phyloP scores from a whole-genome alignment of 2,113 vertebrate species.

The Rafetus swinhoei region DNA sequence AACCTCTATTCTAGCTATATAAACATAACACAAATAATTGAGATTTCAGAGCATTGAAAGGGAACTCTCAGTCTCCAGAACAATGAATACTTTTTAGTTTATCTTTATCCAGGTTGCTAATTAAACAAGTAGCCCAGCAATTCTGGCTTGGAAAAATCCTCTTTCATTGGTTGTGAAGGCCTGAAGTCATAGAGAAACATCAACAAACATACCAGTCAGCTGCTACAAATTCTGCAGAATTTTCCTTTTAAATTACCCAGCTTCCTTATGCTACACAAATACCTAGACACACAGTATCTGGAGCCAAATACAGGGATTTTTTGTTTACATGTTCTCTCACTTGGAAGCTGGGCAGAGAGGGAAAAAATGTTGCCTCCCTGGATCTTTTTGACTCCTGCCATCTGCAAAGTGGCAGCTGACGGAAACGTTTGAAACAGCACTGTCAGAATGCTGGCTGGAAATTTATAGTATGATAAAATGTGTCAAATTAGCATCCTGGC shows the following conservation, averaged over 20 bases:
- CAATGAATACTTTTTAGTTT: neutral
- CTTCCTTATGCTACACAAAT: neutral
- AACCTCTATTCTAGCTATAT: neutral
- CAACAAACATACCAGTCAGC: neutral
- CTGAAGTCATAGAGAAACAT: neutral
- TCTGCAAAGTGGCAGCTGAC: neutral
- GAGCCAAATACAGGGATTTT: neutral
- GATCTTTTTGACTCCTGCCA: neutral
- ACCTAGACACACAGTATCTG: neutral
- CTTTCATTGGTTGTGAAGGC: neutral
- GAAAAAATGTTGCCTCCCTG: neutral
- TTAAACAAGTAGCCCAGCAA: neutral
- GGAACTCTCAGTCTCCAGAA: neutral
- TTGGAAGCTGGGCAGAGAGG: neutral
- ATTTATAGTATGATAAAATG: neutral
- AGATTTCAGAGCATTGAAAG: neutral
- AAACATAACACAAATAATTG: neutral
- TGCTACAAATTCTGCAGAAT: neutral
- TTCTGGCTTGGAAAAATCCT: neutral
- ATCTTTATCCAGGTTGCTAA: neutral
- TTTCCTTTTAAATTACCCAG: neutral
- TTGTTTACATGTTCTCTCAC: neutral
- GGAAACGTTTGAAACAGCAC: neutral
- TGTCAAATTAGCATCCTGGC: neutral
- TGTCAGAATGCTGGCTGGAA: slow-evolving; percentile 7